Evolutionary conservation across 2,888 invertebrate genomes (phyloP).

Genomic region (Rosalia funebris): DNA sequence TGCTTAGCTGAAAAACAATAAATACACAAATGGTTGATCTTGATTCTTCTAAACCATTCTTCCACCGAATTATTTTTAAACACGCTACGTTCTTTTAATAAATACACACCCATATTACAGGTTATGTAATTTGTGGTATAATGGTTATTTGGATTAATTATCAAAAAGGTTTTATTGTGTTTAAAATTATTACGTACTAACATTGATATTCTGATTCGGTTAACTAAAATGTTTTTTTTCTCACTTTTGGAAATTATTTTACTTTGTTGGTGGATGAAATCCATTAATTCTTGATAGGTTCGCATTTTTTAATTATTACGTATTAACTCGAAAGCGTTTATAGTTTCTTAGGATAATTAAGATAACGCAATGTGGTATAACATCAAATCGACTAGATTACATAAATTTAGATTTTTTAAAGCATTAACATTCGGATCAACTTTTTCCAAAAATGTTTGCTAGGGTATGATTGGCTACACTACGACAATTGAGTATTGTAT

Average conservation of each 20-base stretch:
- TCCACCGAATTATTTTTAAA: constrained; percentile 12
- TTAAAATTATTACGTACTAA: background rate
- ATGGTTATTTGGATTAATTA: constrained; percentile 2
- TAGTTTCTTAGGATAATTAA: constrained; percentile 9
- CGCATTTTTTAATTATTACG: background rate
- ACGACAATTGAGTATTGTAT: background rate
- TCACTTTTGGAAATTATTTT: constrained; percentile 11
- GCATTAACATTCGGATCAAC: constrained; percentile 12
- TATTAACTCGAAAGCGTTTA: constrained; percentile 11
- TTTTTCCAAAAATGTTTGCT: constrained; percentile 12
- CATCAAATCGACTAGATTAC: constrained; percentile 9
- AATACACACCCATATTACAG: constrained; percentile 9
- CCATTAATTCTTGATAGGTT: background rate
- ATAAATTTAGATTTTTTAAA: constrained; percentile 12
- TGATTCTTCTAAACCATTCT: constrained; percentile 1
- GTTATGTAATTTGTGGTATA: constrained; percentile 10
- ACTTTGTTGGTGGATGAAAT: background rate
- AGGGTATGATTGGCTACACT: background rate
- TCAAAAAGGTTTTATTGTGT: constrained; percentile 10
- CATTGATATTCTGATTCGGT: background rate
- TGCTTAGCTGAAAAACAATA: constrained; percentile 21
- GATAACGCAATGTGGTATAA: constrained; percentile 5
- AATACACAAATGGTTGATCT: constrained; percentile 12
- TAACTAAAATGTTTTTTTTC: background rate
- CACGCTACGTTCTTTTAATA: constrained; percentile 14